Percentiles rank a stretch among this genome's conserved stretches.
These are phyloP conservation scores for Ammospiza maritima DNA, from an alignment of 2,797 vertebrate species.

Conservation along the genomic window DNA sequence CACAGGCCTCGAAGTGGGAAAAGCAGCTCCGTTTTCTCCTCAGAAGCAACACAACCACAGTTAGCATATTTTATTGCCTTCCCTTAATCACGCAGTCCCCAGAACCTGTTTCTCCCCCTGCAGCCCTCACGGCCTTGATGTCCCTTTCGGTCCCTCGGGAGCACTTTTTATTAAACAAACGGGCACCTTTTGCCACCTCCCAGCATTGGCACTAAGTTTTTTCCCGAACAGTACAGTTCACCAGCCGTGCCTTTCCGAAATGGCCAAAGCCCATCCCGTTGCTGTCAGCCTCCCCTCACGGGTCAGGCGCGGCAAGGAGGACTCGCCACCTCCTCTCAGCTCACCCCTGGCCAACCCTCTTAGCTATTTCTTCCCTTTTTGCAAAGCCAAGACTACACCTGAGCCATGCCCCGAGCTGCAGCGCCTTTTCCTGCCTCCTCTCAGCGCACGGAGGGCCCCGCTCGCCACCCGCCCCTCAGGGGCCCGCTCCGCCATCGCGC, in stretches of 20 bases:
- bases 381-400: rapidly evolving
- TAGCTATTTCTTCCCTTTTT: background rate
- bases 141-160: rapidly evolving
- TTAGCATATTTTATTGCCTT: background rate
- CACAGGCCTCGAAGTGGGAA: rapidly evolving
- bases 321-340: background rate
- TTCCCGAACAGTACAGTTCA: background rate
- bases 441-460: rapidly evolving
- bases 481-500: rapidly evolving
- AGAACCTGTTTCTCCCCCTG: background rate
- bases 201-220: rapidly evolving
- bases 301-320: rapidly evolving
- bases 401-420: rapidly evolving
- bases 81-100: background rate
- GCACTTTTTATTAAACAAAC: background rate
- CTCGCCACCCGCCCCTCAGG: rapidly evolving
- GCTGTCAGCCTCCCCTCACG: background rate
- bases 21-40: background rate
- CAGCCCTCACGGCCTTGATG: rapidly evolving
- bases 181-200: background rate
- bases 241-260: rapidly evolving
- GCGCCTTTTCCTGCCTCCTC: rapidly evolving
- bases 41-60: rapidly evolving
- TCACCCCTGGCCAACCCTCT: background rate
- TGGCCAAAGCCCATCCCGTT: rapidly evolving